Conservation (phyloP, 2,113 vertebrate species). For the Myotis lucifugus region DNA sequence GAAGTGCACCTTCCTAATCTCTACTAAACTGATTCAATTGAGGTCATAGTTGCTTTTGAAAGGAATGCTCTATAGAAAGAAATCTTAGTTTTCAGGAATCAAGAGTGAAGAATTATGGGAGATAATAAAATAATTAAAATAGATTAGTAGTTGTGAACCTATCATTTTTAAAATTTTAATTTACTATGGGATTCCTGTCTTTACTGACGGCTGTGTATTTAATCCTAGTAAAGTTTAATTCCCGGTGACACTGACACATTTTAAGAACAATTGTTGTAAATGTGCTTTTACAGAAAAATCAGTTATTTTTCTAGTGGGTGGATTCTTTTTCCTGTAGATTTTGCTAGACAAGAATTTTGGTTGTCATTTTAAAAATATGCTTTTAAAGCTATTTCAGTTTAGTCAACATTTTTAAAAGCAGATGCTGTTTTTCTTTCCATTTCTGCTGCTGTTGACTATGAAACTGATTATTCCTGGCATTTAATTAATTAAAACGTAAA, state of each 20-base stretch:
- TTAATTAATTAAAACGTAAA: slow-evolving; percentile 70
- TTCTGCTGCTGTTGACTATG: slow-evolving; percentile 54
- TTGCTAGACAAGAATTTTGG: slow-evolving; percentile 48
- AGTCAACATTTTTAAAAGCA: slow-evolving; percentile 63
- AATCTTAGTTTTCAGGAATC: slow-evolving; percentile 39
- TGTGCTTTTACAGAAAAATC: slow-evolving; percentile 19
- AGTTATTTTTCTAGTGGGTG: slow-evolving; percentile 22
- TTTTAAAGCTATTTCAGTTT: slow-evolving; percentile 68
- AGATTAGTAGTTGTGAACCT: slow-evolving; percentile 64
- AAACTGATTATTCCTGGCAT: slow-evolving; percentile 56
- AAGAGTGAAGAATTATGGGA: slow-evolving; percentile 39
- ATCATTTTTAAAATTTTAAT: slow-evolving; percentile 24
- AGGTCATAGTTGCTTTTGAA: slow-evolving; percentile 55
- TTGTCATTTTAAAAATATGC: slow-evolving; percentile 54
- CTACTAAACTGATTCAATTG: slow-evolving; percentile 46
- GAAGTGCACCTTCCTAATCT: slow-evolving; percentile 41
- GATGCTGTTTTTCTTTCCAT: slow-evolving; percentile 71
- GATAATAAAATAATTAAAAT: slow-evolving; percentile 67
- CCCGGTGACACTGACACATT: slow-evolving; percentile 7
- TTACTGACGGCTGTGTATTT: slow-evolving; percentile 47
- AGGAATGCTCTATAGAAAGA: slow-evolving; percentile 61
- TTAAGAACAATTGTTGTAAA: slow-evolving; percentile 33
- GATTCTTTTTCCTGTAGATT: slow-evolving; percentile 51
- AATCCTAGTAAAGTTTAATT: slow-evolving; percentile 49
- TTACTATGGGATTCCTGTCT: not conserved